A percentile compares a stretch with the other conserved stretches of the same genome.
phyloP scores from a whole-genome alignment of 2,113 vertebrate genomes.

The Butorides virescens region DNA sequence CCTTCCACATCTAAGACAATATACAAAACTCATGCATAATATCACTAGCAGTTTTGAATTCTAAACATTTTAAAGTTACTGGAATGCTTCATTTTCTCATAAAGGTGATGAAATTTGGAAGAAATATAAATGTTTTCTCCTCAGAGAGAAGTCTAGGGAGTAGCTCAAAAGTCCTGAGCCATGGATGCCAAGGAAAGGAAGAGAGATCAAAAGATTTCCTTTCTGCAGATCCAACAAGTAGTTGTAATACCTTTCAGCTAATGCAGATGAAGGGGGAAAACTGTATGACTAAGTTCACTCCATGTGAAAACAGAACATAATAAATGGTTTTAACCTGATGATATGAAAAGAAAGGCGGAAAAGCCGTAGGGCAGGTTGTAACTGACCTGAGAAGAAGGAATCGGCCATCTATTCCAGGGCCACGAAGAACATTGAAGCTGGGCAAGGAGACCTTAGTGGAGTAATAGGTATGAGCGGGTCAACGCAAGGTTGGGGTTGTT shows the following conservation, averaged over 20 bases:
- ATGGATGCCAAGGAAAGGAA: neutral
- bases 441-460: neutral
- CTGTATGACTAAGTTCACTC: neutral
- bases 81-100: neutral
- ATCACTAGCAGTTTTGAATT: neutral
- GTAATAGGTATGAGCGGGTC: neutral
- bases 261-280: neutral
- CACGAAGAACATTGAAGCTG: neutral
- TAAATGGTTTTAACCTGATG: neutral
- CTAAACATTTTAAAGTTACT: neutral
- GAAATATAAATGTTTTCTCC: neutral
- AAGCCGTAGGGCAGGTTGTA: neutral
- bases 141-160: neutral
- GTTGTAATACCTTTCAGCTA: neutral
- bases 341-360: neutral
- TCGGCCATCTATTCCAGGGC: neutral
- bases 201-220: neutral
- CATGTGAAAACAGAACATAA: neutral
- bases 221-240: neutral
- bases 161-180: neutral
- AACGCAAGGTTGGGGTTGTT: neutral
- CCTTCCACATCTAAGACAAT: neutral
- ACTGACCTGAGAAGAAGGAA: neutral
- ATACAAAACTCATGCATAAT: neutral
- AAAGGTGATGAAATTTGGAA: neutral